phyloP scores from a whole-genome alignment of 2,797 vertebrate species.

The Microctenopoma steveboyesi region DNA sequence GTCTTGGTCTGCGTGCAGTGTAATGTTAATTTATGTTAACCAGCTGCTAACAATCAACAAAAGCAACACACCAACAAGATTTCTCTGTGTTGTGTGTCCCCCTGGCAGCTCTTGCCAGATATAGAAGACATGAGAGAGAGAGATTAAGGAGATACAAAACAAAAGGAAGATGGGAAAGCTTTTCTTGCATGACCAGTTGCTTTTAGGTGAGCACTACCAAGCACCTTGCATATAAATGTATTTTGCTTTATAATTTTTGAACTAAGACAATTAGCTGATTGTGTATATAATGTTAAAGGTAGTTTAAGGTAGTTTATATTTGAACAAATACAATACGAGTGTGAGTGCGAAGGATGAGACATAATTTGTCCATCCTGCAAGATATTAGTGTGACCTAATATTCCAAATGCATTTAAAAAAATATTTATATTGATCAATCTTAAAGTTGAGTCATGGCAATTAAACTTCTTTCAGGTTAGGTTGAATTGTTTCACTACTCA shows the following conservation, averaged over 20 bases:
- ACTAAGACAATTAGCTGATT: neutral
- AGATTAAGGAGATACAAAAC: constrained; percentile 41
- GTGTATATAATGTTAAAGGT: neutral
- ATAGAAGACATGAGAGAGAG: constrained; percentile 59
- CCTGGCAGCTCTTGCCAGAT: constrained; percentile 73
- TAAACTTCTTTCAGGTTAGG: too few species aligned
- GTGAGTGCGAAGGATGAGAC: too few species aligned
- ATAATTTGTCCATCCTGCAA: neutral
- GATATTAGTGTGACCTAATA: neutral
- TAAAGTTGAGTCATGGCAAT: too few species aligned
- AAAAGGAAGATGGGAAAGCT: constrained; percentile 45
- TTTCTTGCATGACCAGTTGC: constrained; percentile 71
- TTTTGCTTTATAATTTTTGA: neutral
- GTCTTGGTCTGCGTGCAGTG: constrained; percentile 63
- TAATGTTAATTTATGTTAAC: constrained; percentile 69
- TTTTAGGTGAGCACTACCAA: constrained; percentile 67
- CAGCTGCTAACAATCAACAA: constrained; percentile 77
- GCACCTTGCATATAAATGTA: constrained; percentile 5
- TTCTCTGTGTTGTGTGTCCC: constrained; percentile 71
- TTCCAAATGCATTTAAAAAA: too few species aligned
- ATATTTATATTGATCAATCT: too few species aligned
- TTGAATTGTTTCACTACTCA: too few species aligned
- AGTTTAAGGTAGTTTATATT: neutral
- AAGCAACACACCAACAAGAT: constrained; percentile 68
- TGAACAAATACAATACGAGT: neutral